Base-by-base conservation (phyloP, 2,888 invertebrate genomes). In the Julus scanicus region DNA sequence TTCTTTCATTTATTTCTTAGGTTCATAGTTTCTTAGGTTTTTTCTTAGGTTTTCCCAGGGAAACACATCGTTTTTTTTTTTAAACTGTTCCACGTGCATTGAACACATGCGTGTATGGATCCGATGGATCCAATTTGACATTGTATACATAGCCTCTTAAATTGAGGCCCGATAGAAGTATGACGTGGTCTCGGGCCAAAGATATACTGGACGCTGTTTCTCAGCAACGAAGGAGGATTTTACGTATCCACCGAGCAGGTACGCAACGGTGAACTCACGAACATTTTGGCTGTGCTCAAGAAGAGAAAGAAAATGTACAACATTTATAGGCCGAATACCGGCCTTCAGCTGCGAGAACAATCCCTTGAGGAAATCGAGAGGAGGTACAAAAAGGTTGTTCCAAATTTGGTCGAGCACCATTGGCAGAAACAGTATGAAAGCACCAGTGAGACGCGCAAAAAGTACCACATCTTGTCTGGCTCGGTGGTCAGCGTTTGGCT, bases 401-500 rank as follows among this genome's bases (percentile, higher is more conserved):
- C 94, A 86, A 94, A 95, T 63, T 97, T 97, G 90, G 99, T 98
- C 0, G 96, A 97, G 93, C 92, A 94, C 29, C 95, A 96, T 90
- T 99, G 99, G 99, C 95, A 95, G 86, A 95, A 96, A 91, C 98
- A 98, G 92, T 97, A 97, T 92, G 94, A 95, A 89, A 94, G 96
- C 0, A 97, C 98, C 29, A 95, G 96, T 88, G 94, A 95, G 87
- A 95, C 95, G 86, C 95, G 96, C 90, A 95, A 99, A 91, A 96
- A 96, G 89, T 99, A 98, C 93, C 96, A 98, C 93, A 97, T 99
- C 89, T 94, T 99, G 88, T 95, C 97, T 89, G 99, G 99, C 86
- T 98, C 98, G n/a, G 98, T 99, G 91, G 94, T 99, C 90, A 97
- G 97, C 85, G 98, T 99, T 88, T 99, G 99, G 99, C 96, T 97